Evolutionary conservation across 2,888 invertebrate genomes (phyloP).

Genomic region (Amblyteles armatorius): DNA sequence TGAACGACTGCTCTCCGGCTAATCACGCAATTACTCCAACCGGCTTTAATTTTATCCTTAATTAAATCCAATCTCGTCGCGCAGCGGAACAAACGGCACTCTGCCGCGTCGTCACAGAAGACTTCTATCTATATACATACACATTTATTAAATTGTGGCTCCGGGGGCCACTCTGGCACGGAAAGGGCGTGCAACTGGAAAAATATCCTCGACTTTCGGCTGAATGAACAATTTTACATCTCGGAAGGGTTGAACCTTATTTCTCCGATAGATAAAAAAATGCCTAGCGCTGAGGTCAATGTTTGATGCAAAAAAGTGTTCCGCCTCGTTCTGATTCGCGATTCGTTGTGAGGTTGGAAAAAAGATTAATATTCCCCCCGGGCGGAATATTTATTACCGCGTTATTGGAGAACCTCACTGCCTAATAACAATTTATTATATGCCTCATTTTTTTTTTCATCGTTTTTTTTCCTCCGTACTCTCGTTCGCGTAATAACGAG

Average conservation of each 20-base stretch:
- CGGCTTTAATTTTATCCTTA: conserved; percentile 82
- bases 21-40: conserved; percentile 80
- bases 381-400: conserved; percentile 63
- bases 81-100: conserved; percentile 72
- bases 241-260: conserved; percentile 42
- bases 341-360: conserved; percentile 2
- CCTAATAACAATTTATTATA: conserved; percentile 71
- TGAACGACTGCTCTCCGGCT: conserved; percentile 71
- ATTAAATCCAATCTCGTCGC: conserved; percentile 80
- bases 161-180: conserved; percentile 2
- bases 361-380: conserved; percentile 35
- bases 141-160: conserved; percentile 30
- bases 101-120: not conserved
- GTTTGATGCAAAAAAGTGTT: conserved; percentile 28
- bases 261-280: not conserved
- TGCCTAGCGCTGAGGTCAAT: not conserved
- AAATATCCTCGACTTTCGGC: conserved; percentile 40
- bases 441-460: conserved; percentile 62
- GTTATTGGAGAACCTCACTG: conserved; percentile 64
- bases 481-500: conserved; percentile 68
- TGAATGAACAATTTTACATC: conserved; percentile 48
- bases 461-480: not conserved
- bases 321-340: conserved; percentile 10
- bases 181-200: conserved; percentile 53
- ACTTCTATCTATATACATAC: conserved; percentile 44